These are phyloP conservation scores for Motacilla alba DNA, from an alignment of 2,113 vertebrate species.

Conservation along the genomic window DNA sequence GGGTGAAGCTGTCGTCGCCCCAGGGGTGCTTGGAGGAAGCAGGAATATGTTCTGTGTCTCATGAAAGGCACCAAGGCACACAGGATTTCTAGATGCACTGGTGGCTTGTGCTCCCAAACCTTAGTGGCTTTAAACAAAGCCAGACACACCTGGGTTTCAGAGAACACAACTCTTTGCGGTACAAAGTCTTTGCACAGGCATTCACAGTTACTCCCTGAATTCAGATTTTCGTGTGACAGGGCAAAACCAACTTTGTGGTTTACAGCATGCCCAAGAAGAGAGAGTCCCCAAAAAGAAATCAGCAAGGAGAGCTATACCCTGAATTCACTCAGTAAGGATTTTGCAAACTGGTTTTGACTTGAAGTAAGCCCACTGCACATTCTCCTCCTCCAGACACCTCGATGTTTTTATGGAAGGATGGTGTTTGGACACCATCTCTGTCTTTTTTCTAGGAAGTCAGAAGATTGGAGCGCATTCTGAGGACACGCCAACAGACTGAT, in stretches of 20 bases:
- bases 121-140: not conserved
- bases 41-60: not conserved
- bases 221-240: not conserved
- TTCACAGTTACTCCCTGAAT: not conserved
- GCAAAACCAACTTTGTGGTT: not conserved
- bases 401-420: not conserved
- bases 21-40: fast-evolving
- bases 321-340: not conserved
- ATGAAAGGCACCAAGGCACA: not conserved
- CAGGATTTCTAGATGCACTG: not conserved
- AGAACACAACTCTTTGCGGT: not conserved
- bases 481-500: not conserved
- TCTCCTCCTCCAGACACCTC: not conserved
- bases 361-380: not conserved
- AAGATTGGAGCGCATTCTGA: not conserved
- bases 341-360: not conserved
- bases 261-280: not conserved
- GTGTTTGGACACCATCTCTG: not conserved
- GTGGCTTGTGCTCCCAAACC: not conserved
- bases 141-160: not conserved
- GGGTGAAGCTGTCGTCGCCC: not conserved
- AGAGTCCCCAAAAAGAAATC: not conserved
- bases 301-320: not conserved
- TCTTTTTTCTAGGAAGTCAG: not conserved
- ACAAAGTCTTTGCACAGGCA: not conserved